Evolutionary conservation across 2,797 vertebrate species (phyloP).

Genomic region (Rhadinocentrus ornatus): DNA sequence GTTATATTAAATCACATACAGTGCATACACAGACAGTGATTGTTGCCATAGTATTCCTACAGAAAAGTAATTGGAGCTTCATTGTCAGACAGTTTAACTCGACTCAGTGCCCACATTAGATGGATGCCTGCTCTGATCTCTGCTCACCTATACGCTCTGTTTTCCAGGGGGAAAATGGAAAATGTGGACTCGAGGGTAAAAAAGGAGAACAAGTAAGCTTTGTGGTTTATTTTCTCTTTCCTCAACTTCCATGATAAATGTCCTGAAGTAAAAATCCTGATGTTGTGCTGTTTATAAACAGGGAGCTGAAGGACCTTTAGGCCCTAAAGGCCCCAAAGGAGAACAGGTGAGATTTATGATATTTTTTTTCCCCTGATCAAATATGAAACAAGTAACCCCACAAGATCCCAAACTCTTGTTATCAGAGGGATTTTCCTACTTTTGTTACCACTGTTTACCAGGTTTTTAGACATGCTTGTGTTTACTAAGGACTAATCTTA

Average conservation of each 20-base stretch:
- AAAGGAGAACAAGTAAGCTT: constrained; percentile 77
- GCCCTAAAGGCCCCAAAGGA: constrained; percentile 72
- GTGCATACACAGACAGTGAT: background rate
- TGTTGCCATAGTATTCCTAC: background rate
- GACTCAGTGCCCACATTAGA: background rate
- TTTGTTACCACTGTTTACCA: background rate
- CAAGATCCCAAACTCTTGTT: background rate
- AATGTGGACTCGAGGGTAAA: constrained; percentile 72
- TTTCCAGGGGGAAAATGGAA: constrained; percentile 75
- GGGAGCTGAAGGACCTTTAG: constrained; percentile 71
- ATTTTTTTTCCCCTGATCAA: background rate
- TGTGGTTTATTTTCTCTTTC: background rate
- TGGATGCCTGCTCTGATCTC: background rate
- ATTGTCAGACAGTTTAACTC: constrained; percentile 9
- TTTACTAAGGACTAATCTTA: background rate
- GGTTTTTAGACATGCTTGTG: background rate
- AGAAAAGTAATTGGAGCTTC: background rate
- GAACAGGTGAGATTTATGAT: constrained; percentile 69
- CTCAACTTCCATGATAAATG: background rate
- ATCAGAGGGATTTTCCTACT: background rate
- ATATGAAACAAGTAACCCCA: background rate
- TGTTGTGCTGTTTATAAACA: constrained; percentile 40
- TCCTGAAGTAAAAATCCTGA: background rate
- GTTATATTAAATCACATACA: background rate
- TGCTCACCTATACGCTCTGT: background rate